Evolutionary conservation across 2,888 invertebrate species (phyloP).

Genomic region (Napeogenes sylphis): DNA sequence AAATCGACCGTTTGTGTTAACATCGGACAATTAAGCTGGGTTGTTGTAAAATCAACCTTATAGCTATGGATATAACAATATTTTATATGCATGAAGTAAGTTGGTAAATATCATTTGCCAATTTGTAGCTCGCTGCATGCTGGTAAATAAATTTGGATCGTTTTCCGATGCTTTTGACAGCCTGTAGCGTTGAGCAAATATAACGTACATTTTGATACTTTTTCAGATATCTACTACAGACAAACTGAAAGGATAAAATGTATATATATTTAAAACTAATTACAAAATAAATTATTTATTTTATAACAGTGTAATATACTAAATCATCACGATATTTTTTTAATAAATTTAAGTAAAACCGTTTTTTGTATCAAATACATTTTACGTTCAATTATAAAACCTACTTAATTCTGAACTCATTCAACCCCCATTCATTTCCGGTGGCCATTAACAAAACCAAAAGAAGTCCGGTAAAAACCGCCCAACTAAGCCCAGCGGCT

Average conservation of each 20-base stretch:
- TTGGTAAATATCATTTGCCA: constrained; percentile 46
- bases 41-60: constrained; percentile 33
- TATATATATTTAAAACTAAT: too few relatives aligned
- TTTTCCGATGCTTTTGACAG: constrained; percentile 70
- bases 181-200: constrained; percentile 58
- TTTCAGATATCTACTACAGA: constrained; percentile 18
- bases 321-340: too few relatives aligned
- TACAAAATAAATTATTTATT: too few relatives aligned
- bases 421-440: constrained; percentile 66
- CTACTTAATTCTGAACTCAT: constrained; percentile 35
- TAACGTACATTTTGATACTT: constrained; percentile 49
- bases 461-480: constrained; percentile 62
- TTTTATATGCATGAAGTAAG: constrained; percentile 22
- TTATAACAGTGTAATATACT: too few relatives aligned
- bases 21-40: constrained; percentile 20
- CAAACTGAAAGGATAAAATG: not conserved
- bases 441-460: constrained; percentile 74
- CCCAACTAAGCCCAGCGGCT: constrained; percentile 74
- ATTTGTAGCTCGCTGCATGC: constrained; percentile 56
- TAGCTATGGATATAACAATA: constrained; percentile 17
- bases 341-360: too few relatives aligned
- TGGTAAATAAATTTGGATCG: constrained; percentile 61
- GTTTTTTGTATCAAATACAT: too few relatives aligned
- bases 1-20: constrained; percentile 48
- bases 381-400: too few relatives aligned